Evolutionary conservation across 2,797 vertebrate genomes (phyloP).

Genomic region (Hemitrygon akajei): DNA sequence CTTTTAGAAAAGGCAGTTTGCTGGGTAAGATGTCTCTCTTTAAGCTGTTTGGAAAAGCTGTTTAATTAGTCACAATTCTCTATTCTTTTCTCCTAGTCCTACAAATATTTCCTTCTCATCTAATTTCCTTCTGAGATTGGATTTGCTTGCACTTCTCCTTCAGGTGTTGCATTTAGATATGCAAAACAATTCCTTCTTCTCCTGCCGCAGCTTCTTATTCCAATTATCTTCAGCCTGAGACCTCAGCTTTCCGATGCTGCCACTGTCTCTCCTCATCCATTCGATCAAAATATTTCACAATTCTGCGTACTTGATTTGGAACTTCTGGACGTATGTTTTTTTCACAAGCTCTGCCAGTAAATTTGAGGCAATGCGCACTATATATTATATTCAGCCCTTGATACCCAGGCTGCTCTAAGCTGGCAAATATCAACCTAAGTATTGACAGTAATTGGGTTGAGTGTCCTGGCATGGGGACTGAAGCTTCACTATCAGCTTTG

Average conservation of each 20-base stretch:
- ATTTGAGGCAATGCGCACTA: not conserved
- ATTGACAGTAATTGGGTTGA: not conserved
- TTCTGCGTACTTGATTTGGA: not conserved
- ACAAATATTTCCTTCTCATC: not conserved
- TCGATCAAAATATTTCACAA: not conserved
- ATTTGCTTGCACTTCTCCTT: not conserved
- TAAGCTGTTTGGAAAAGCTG: not conserved
- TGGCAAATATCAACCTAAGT: not conserved
- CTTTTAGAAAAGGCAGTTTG: too few species aligned
- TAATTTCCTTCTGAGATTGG: not conserved
- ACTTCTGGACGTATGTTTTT: not conserved
- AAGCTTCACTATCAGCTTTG: not conserved
- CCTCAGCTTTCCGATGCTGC: not conserved
- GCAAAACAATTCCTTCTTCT: not conserved
- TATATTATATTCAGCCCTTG: not conserved
- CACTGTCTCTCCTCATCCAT: not conserved
- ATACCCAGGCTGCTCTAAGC: not conserved
- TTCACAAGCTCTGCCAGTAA: not conserved
- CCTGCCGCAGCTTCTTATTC: not conserved
- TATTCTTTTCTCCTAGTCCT: not conserved
- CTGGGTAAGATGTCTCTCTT: too few species aligned
- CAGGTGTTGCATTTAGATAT: not conserved
- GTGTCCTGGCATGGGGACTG: not conserved
- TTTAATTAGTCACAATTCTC: not conserved
- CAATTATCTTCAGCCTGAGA: not conserved